These are phyloP conservation scores for Ichneumoninae sp. DNA, from an alignment of 2,888 invertebrate genomes.

Conservation along the genomic window DNA sequence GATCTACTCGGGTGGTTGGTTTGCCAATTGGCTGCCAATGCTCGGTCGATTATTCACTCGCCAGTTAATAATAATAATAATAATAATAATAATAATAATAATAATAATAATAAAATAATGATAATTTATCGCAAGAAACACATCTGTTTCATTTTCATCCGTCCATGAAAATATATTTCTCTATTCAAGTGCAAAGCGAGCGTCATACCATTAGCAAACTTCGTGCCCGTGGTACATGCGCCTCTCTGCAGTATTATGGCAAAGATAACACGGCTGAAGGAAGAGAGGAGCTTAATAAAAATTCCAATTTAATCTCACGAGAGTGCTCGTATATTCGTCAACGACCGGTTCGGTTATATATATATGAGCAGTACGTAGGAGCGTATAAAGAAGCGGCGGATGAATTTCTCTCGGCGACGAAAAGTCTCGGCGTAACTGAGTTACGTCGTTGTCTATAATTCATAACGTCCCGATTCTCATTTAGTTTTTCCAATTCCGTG, in stretches of 20 bases:
- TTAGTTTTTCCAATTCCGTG: constrained; percentile 42
- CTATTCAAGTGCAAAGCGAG: constrained; percentile 1
- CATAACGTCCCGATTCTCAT: constrained; percentile 30
- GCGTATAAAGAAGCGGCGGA: constrained; percentile 23
- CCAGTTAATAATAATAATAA: too few relatives aligned
- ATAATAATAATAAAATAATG: neutral
- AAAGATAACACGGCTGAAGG: constrained; percentile 33
- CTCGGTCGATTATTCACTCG: too few relatives aligned
- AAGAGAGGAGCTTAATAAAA: constrained; percentile 56
- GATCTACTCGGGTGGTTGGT: too few relatives aligned
- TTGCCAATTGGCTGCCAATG: too few relatives aligned
- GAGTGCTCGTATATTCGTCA: constrained; percentile 69
- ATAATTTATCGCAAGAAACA: neutral
- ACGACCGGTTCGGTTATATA: constrained; percentile 25
- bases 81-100: neutral
- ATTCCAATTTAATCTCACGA: constrained; percentile 67
- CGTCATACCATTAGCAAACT: constrained; percentile 43
- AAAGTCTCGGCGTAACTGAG: constrained; percentile 56
- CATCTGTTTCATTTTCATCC: neutral
- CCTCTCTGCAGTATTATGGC: neutral
- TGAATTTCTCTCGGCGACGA: constrained; percentile 34
- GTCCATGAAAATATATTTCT: constrained; percentile 12
- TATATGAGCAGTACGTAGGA: neutral
- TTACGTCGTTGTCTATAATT: constrained; percentile 55
- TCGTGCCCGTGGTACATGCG: constrained; percentile 12